These are phyloP conservation scores for Gallinago solitaria DNA, from an alignment of 2,797 vertebrate genomes.

Conservation along the genomic window DNA sequence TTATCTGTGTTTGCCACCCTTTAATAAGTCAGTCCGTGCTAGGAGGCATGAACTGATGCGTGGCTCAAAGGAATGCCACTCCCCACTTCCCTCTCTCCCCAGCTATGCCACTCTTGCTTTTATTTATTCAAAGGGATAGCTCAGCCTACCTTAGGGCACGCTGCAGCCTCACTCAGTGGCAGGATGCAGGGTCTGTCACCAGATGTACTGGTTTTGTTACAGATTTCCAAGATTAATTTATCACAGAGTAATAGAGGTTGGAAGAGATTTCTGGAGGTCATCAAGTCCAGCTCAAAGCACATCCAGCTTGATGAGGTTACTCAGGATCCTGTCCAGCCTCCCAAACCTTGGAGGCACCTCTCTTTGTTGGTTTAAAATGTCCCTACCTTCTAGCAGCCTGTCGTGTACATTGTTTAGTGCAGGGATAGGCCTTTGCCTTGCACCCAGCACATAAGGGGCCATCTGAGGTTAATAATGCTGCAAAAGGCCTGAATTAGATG, in stretches of 20 bases:
- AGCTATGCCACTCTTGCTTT: neutral
- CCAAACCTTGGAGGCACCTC: neutral
- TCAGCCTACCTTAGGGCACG: neutral
- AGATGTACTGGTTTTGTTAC: neutral
- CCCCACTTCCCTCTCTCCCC: neutral
- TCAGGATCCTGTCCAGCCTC: neutral
- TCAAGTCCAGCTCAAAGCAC: neutral
- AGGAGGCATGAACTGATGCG: neutral
- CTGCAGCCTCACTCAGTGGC: neutral
- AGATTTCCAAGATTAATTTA: neutral
- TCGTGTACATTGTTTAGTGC: neutral
- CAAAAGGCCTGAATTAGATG: neutral
- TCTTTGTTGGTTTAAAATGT: neutral
- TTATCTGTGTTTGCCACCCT: no score
- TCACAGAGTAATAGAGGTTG: neutral
- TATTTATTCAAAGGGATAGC: neutral
- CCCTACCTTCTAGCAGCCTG: neutral
- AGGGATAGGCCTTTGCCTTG: neutral
- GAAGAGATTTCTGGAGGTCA: neutral
- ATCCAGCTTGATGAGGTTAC: neutral
- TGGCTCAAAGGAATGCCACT: neutral
- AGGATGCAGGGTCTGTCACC: neutral
- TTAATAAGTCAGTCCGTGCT: neutral
- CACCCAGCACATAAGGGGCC: fast-evolving
- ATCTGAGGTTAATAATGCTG: neutral